Conservation (phyloP, 2,113 vertebrate genomes). For the Crotophaga sulcirostris region DNA sequence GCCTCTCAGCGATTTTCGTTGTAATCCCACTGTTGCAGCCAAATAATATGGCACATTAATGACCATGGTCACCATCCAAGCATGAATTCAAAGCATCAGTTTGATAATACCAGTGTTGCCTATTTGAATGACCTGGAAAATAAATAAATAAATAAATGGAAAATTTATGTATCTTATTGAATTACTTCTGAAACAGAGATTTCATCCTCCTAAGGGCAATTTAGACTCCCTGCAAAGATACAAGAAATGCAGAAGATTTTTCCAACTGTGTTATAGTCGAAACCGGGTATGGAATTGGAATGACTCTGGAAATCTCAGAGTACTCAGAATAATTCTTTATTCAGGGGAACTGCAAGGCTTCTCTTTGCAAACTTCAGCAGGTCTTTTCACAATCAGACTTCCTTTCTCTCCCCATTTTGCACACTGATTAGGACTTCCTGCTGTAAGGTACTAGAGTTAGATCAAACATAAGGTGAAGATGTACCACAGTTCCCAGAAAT, state of each 20-base stretch:
- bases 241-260: background rate
- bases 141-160: background rate
- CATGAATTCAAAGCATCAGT: background rate
- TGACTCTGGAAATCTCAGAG: background rate
- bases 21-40: background rate
- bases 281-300: background rate
- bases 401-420: background rate
- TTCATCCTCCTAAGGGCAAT: background rate
- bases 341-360: background rate
- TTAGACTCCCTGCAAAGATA: background rate
- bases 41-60: background rate
- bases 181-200: background rate
- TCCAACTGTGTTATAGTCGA: background rate
- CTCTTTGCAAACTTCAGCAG: background rate
- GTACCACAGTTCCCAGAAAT: background rate
- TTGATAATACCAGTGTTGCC: background rate
- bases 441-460: background rate
- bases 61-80: background rate
- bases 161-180: background rate
- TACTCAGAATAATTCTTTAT: background rate
- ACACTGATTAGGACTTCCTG: background rate
- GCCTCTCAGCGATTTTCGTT: background rate
- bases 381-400: background rate
- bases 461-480: background rate
- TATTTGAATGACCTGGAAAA: background rate